A percentile compares a stretch with the other conserved stretches of the same genome.
phyloP scores from a whole-genome alignment of 2,113 vertebrate species.

The Sapajus apella region DNA sequence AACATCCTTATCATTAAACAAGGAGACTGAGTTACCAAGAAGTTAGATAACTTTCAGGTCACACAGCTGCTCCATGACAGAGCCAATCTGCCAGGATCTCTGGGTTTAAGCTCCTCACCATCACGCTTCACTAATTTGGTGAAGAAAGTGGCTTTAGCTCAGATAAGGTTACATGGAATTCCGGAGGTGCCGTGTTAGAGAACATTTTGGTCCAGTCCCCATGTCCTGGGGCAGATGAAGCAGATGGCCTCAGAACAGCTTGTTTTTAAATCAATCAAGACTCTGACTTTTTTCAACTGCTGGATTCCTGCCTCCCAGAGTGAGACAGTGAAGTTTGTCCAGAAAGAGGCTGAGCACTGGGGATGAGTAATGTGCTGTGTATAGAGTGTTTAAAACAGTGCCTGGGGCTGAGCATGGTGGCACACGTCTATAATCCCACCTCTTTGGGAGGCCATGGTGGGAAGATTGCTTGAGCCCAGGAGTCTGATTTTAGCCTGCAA shows the following conservation, averaged over 20 bases:
- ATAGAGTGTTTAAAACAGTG: neutral
- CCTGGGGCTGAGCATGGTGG: too few species aligned
- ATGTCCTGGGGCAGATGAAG: neutral
- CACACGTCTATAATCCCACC: too few species aligned
- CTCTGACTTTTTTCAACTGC: neutral
- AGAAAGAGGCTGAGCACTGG: neutral
- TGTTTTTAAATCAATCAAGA: neutral
- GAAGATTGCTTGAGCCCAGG: too few species aligned
- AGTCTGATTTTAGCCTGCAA: too few species aligned
- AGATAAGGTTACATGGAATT: neutral
- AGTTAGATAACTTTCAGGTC: neutral
- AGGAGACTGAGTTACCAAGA: neutral
- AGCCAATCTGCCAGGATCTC: neutral
- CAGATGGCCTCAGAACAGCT: conserved; percentile 28
- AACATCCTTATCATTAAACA: neutral
- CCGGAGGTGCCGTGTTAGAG: neutral
- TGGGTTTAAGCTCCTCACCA: neutral
- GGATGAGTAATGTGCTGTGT: rapidly evolving
- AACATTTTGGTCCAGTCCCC: neutral
- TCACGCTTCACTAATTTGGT: neutral
- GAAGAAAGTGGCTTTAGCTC: neutral
- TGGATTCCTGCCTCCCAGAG: neutral
- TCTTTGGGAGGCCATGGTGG: too few species aligned
- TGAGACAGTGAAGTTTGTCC: neutral
- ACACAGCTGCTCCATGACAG: neutral